A percentile compares a stretch with the other conserved stretches of the same genome.
These are phyloP conservation scores for Pogonomyrmex barbatus DNA, from an alignment of 1,140 invertebrate species.

Conservation along the genomic window DNA sequence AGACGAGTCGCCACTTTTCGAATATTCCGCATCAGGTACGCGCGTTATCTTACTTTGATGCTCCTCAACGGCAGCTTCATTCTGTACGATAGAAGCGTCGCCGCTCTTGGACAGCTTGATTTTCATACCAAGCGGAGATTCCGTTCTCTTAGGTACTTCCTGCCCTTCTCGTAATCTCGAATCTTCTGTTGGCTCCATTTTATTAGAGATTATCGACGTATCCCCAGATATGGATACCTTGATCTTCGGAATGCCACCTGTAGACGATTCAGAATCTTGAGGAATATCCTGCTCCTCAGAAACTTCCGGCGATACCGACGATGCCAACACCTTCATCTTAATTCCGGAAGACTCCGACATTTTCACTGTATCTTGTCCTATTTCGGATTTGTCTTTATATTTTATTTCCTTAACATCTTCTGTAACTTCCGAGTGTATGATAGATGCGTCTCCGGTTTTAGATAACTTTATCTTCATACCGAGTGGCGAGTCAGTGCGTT, in stretches of 20 bases:
- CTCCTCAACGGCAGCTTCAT: slow-evolving; percentile 67
- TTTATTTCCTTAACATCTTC: slow-evolving; percentile 69
- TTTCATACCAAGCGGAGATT: slow-evolving; percentile 83
- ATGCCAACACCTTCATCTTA: slow-evolving; percentile 61
- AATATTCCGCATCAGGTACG: slow-evolving; percentile 48
- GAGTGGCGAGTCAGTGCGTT: slow-evolving; percentile 77
- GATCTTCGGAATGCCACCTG: slow-evolving; percentile 66
- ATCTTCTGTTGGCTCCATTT: slow-evolving; percentile 63
- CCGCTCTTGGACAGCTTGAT: slow-evolving; percentile 82
- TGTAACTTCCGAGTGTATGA: slow-evolving; percentile 72
- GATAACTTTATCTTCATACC: slow-evolving; percentile 79
- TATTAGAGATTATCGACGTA: slow-evolving; percentile 61
- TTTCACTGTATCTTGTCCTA: slow-evolving; percentile 37
- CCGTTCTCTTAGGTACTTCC: slow-evolving; percentile 74
- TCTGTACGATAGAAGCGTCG: slow-evolving; percentile 80
- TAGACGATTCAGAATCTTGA: slow-evolving; percentile 46
- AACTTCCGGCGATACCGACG: slow-evolving; percentile 23
- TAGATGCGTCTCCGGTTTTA: slow-evolving; percentile 77
- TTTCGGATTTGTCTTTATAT: slow-evolving; percentile 69
- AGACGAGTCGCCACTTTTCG: slow-evolving; percentile 69
- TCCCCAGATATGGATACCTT: slow-evolving; percentile 71
- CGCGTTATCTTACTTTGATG: slow-evolving; percentile 52
- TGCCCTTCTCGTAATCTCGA: slow-evolving; percentile 58
- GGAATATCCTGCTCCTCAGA: slow-evolving; percentile 41
- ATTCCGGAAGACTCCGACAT: slow-evolving; percentile 26